Percentiles rank a stretch among this genome's conserved stretches.
These are phyloP conservation scores for Fragum sueziense DNA, from an alignment of 2,888 invertebrate genomes.

Conservation along the genomic window DNA sequence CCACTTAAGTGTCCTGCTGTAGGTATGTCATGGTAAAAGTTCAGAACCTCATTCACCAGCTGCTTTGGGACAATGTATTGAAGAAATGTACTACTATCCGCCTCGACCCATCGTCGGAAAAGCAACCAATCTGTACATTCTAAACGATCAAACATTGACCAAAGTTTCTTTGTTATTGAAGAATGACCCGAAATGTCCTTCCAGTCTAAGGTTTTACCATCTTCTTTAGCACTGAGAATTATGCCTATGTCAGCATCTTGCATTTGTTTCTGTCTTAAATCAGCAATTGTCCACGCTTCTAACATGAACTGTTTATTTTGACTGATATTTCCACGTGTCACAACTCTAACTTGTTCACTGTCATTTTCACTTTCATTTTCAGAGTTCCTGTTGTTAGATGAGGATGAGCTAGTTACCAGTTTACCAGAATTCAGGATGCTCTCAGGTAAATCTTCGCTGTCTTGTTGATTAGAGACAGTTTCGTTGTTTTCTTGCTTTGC, in stretches of 20 bases:
- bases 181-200: neutral
- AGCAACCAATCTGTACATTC: neutral
- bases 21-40: conserved; percentile 22
- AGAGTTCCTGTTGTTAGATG: neutral
- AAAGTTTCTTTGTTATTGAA: conserved; percentile 9
- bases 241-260: conserved; percentile 6
- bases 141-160: neutral
- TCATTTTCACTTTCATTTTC: neutral
- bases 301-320: neutral
- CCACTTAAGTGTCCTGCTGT: conserved; percentile 24
- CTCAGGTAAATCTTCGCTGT: too few relatives aligned
- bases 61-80: neutral
- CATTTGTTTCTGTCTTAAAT: neutral
- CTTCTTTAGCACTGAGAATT: conserved; percentile 10
- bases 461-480: neutral
- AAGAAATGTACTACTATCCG: neutral
- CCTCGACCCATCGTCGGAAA: conserved; percentile 1
- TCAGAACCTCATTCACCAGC: conserved; percentile 4
- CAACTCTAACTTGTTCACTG: conserved; percentile 2
- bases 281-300: conserved; percentile 7
- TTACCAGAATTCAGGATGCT: too few relatives aligned
- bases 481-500: neutral
- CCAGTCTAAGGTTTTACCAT: neutral
- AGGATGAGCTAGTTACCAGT: neutral
- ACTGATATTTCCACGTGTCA: conserved; percentile 7